These are phyloP conservation scores for Cyclophora albipunctata DNA, from an alignment of 2,888 invertebrate species.

Conservation along the genomic window DNA sequence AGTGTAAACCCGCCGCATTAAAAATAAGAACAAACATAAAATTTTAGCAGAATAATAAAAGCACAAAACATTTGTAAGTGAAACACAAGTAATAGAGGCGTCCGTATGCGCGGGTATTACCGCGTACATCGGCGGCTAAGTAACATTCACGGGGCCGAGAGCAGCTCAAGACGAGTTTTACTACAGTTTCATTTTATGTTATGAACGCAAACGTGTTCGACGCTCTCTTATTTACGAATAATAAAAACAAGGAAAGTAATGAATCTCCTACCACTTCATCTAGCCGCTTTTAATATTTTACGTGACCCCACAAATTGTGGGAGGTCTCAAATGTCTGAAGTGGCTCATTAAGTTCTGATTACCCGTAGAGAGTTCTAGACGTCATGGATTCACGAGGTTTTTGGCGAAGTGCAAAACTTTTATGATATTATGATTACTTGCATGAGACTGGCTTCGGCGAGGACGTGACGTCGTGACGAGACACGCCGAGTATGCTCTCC, in stretches of 20 bases:
- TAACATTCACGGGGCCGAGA: slow-evolving; percentile 53
- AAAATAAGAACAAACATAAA: no score
- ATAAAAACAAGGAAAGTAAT: slow-evolving; percentile 73
- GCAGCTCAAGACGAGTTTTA: slow-evolving; percentile 53
- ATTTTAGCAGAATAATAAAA: no score
- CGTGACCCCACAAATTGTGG: slow-evolving; percentile 73
- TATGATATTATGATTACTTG: slow-evolving; percentile 72
- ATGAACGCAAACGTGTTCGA: slow-evolving; percentile 43
- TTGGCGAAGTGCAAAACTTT: slow-evolving; percentile 71
- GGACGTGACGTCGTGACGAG: slow-evolving; percentile 41
- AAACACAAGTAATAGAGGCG: no score
- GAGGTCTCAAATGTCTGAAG: slow-evolving; percentile 50
- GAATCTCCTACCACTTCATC: slow-evolving; percentile 74
- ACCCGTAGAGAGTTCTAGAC: slow-evolving; percentile 59
- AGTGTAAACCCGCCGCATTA: no score
- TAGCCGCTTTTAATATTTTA: slow-evolving; percentile 72
- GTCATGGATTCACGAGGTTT: slow-evolving; percentile 58
- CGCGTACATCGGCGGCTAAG: slow-evolving; percentile 22
- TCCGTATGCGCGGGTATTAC: no score
- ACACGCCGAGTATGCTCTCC: not conserved
- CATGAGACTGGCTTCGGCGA: slow-evolving; percentile 44
- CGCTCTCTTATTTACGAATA: slow-evolving; percentile 69
- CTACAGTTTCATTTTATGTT: slow-evolving; percentile 63
- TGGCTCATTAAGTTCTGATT: slow-evolving; percentile 74
- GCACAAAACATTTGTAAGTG: no score